Evolutionary conservation across 2,888 invertebrate species (phyloP), one percentile per base, ranked within the genome.

Genomic region (Caenorhabditis becei): DNA sequence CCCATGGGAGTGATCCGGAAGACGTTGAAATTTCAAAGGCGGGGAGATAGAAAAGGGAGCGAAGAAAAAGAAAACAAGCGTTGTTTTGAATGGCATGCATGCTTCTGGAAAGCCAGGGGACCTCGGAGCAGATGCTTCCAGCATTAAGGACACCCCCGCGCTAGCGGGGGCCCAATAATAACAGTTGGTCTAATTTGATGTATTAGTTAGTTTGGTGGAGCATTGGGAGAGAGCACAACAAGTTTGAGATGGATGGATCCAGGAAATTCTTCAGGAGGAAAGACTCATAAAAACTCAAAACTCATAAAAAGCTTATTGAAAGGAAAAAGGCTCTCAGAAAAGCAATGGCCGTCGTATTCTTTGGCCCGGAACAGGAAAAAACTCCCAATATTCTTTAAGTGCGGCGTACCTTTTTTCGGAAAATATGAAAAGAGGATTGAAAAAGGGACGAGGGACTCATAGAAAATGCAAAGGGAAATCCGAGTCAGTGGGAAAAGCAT

Each of bases 161-260:
- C 10, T 10, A 7, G 5, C 20, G 49, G 20, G 20, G 26, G 2
- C 26, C 59, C 70, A 56, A 72, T 72, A 71, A 56, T 63, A 72
- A 72, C 72, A 72, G 72, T 72, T 72, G 63, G 63, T 63, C 63
- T 72, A 72, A 72, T 72, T 72, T 72, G 72, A 72, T 63, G 72
- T 56, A 63, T 63, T 63, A 63, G 62, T 62, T 71, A 54, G 71
- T 51, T 37, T 53, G 26, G 61, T 41, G 32, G 32, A 32, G 32
- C 44, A 35, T 37, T 35, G 54, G 61, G 20, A 24, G 56, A 18
- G 32, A 44, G n/a, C 24, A 56, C 16, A 28, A 41, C 7, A 41
- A 56, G 61, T 26, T 37, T 26, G 28, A 53, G 49, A 24, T 49
- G 51, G 51, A 16, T 58, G 61, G 26, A n/a, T n/a, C n/a, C n/a